These are phyloP conservation scores for Scaptomyza pallida DNA, from an alignment of 1,140 invertebrate genomes.

Conservation along the genomic window DNA sequence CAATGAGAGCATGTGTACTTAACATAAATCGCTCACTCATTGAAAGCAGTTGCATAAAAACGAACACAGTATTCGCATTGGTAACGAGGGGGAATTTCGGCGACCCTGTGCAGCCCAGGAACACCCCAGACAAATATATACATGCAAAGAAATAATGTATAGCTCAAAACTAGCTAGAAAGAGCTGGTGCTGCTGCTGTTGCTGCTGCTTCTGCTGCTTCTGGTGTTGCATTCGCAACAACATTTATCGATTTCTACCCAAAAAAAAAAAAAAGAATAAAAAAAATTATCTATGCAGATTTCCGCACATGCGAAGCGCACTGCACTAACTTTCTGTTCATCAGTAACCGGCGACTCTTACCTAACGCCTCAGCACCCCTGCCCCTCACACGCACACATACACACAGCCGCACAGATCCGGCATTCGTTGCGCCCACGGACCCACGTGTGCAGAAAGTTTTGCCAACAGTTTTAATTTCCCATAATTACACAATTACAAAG, in stretches of 20 bases:
- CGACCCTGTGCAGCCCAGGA: slow-evolving; percentile 24
- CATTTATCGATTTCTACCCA: slow-evolving; percentile 52
- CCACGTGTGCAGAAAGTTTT: slow-evolving; percentile 81
- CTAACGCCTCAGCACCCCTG: neutral
- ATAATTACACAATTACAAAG: slow-evolving; percentile 83
- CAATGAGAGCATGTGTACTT: slow-evolving; percentile 82
- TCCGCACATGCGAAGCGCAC: slow-evolving; percentile 48
- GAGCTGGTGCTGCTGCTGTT: too few relatives aligned
- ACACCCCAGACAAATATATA: slow-evolving; percentile 2
- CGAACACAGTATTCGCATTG: slow-evolving; percentile 41
- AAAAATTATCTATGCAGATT: slow-evolving; percentile 58
- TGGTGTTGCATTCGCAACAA: slow-evolving; percentile 15
- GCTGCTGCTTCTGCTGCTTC: neutral
- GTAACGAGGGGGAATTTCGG: slow-evolving; percentile 3
- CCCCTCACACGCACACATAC: neutral
- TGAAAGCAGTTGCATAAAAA: slow-evolving; percentile 79
- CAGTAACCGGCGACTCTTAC: neutral
- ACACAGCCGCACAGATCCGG: slow-evolving; percentile 7
- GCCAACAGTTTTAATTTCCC: slow-evolving; percentile 82
- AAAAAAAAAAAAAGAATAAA: too few relatives aligned
- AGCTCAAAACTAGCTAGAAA: slow-evolving; percentile 24
- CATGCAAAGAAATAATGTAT: neutral
- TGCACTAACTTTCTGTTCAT: slow-evolving; percentile 41
- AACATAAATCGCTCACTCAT: slow-evolving; percentile 82
- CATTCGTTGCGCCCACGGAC: slow-evolving; percentile 44